A percentile compares a stretch with the other conserved stretches of the same genome.
Conservation (phyloP, 2,113 vertebrate species). For the Girardinichthys multiradiatus region DNA sequence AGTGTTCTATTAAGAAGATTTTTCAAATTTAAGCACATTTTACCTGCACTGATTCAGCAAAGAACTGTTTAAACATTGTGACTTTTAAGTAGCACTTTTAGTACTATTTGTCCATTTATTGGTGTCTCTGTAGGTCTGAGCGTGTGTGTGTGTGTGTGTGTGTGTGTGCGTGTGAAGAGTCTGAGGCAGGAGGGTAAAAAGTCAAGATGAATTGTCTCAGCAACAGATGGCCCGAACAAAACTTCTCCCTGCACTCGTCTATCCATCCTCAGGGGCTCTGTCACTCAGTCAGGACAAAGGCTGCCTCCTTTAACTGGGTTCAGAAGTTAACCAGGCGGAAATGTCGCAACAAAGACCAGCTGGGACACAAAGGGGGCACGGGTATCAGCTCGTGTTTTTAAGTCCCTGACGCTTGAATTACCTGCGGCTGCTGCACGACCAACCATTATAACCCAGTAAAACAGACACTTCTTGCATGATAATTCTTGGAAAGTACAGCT, state of each 20-base stretch:
- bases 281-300: slow-evolving; percentile 69
- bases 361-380: slow-evolving; percentile 59
- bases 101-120: slow-evolving; percentile 32
- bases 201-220: slow-evolving; percentile 56
- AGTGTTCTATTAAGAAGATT: no score
- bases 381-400: slow-evolving; percentile 32
- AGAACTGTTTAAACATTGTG: background rate
- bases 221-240: slow-evolving; percentile 76
- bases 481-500: slow-evolving; percentile 5
- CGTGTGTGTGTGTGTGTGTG: slow-evolving; percentile 22
- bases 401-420: slow-evolving; percentile 28
- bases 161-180: slow-evolving; percentile 36
- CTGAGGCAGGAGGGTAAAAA: slow-evolving; percentile 38
- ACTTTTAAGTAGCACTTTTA: slow-evolving; percentile 5
- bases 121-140: slow-evolving; percentile 17
- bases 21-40: no score
- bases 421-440: slow-evolving; percentile 23
- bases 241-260: slow-evolving; percentile 41
- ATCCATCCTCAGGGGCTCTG: slow-evolving; percentile 58
- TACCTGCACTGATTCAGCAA: no score
- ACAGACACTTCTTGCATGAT: slow-evolving; percentile 2
- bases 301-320: slow-evolving; percentile 62
- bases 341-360: slow-evolving; percentile 77
- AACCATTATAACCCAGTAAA: slow-evolving; percentile 18
- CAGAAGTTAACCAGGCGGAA: slow-evolving; percentile 77